phyloP scores from a whole-genome alignment of 2,888 invertebrate species.

The Trachelus iudaicus region DNA sequence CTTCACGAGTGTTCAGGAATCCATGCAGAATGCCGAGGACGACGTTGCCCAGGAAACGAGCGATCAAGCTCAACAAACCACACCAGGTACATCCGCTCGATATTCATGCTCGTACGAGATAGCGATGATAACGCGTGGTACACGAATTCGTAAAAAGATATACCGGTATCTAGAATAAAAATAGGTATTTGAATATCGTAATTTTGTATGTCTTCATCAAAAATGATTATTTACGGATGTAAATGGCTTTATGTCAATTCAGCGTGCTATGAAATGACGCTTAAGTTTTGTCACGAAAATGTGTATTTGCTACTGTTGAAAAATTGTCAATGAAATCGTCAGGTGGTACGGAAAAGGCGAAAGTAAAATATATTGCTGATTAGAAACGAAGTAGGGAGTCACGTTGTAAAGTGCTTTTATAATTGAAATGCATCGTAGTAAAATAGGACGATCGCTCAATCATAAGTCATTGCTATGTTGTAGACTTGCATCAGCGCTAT shows the following conservation, averaged over 20 bases:
- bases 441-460: background rate
- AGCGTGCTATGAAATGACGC: too few species aligned
- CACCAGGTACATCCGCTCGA: conserved; percentile 44
- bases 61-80: conserved; percentile 55
- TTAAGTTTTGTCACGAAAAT: background rate
- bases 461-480: conserved; percentile 7
- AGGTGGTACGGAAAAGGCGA: background rate
- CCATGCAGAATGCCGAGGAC: conserved; percentile 26
- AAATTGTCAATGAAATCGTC: background rate
- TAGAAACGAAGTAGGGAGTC: background rate
- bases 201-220: background rate
- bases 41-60: conserved; percentile 42
- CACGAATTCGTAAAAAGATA: background rate
- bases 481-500: conserved; percentile 67
- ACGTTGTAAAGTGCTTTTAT: background rate
- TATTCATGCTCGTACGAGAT: background rate
- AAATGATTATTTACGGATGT: background rate
- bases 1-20: conserved; percentile 5
- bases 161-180: background rate
- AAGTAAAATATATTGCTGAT: background rate
- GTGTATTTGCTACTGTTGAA: background rate
- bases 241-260: background rate
- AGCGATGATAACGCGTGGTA: background rate
- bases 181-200: background rate
- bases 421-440: background rate